A percentile compares a stretch with the other conserved stretches of the same genome.
phyloP scores from a whole-genome alignment of 2,797 vertebrate species.

The Bovichtus diacanthus region DNA sequence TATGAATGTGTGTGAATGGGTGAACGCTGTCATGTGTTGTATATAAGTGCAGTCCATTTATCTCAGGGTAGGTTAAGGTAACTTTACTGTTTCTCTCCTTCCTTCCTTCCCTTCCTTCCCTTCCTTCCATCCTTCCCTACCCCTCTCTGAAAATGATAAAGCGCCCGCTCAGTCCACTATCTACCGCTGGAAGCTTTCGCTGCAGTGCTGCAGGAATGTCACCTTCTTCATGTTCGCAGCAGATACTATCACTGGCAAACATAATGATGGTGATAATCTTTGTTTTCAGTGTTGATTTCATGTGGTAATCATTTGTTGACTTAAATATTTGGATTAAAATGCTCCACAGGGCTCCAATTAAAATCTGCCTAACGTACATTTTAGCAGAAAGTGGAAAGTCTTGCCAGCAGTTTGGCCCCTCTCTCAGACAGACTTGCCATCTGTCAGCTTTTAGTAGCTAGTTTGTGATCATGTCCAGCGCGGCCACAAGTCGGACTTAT shows the following conservation, averaged over 20 bases:
- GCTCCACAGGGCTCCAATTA: conserved; percentile 16
- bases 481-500: conserved; percentile 41
- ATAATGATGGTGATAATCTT: background rate
- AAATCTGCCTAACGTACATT: too few relatives aligned
- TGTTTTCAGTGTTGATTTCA: background rate
- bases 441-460: conserved; percentile 37
- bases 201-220: conserved; percentile 6
- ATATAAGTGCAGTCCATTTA: too few relatives aligned
- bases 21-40: too few relatives aligned
- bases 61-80: too few relatives aligned
- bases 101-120: too few relatives aligned
- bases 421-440: conserved; percentile 17
- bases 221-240: background rate
- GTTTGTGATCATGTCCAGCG: conserved; percentile 17
- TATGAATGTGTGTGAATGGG: too few relatives aligned
- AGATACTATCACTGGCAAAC: conserved; percentile 1
- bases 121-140: too few relatives aligned
- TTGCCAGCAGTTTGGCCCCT: conserved; percentile 24
- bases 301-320: background rate
- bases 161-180: background rate
- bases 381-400: background rate
- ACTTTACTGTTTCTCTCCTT: too few relatives aligned
- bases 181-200: background rate
- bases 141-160: too few relatives aligned
- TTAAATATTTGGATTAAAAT: conserved; percentile 1